phyloP scores from a whole-genome alignment of 2,113 vertebrate genomes.

The Scortum barcoo region DNA sequence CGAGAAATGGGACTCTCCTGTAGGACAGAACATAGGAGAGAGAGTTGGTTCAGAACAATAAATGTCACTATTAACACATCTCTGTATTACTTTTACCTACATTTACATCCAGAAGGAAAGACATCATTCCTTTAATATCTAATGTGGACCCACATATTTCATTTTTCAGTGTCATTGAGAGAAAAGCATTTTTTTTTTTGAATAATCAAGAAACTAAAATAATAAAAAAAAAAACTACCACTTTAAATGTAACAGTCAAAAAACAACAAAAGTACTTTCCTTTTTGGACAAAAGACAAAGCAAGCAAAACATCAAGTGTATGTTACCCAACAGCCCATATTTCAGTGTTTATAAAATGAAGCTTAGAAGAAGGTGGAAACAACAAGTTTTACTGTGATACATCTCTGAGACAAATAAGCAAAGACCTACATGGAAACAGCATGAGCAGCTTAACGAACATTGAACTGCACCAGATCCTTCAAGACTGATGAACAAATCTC shows the following conservation, averaged over 20 bases:
- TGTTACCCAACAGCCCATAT: no score
- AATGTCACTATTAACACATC: not conserved
- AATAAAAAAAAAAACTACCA: not conserved
- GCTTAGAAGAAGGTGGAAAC: not conserved
- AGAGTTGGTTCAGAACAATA: not conserved
- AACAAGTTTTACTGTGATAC: not conserved
- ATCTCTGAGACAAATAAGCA: not conserved
- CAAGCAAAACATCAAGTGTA: no score
- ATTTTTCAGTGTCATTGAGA: not conserved
- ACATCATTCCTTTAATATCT: not conserved
- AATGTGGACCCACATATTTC: not conserved
- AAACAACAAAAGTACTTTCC: no score
- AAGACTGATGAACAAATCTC: not conserved
- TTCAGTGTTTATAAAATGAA: not conserved
- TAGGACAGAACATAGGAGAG: not conserved
- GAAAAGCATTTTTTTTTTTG: not conserved
- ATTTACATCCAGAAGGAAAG: not conserved
- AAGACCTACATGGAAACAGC: not conserved
- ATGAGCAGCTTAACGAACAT: not conserved
- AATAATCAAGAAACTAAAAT: not conserved
- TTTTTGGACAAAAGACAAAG: no score
- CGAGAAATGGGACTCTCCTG: constrained; percentile 97
- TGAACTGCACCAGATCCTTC: not conserved
- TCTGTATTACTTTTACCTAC: not conserved
- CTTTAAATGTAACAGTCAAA: not conserved